These are phyloP conservation scores for Protonemura montana DNA, from an alignment of 2,888 invertebrate species.

Conservation along the genomic window DNA sequence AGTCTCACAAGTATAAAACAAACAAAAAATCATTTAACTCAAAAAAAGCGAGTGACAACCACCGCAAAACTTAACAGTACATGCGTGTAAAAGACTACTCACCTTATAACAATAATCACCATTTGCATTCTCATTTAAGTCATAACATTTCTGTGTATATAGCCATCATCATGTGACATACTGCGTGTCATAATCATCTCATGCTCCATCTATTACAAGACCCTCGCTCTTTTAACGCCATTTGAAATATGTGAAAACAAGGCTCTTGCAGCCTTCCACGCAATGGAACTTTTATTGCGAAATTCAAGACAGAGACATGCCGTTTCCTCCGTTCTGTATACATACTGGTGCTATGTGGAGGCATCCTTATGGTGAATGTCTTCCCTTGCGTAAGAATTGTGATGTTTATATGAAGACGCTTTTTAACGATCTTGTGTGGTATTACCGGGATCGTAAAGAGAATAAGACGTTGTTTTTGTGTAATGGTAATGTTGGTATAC, in stretches of 20 bases:
- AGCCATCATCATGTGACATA: slow-evolving; percentile 1
- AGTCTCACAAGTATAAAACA: no score
- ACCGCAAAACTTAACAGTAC: no score
- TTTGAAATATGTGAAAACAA: slow-evolving; percentile 17
- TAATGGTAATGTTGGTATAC: neutral
- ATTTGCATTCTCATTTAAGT: neutral
- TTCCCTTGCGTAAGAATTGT: neutral
- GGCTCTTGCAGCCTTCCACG: neutral
- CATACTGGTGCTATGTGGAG: neutral
- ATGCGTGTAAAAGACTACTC: no score
- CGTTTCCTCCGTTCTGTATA: neutral
- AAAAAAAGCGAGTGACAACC: no score
- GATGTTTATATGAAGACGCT: neutral
- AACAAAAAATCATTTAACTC: no score
- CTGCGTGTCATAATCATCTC: slow-evolving; percentile 8
- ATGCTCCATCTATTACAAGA: slow-evolving; percentile 25
- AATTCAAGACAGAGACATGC: neutral
- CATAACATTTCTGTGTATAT: neutral
- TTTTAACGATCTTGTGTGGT: neutral
- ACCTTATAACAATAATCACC: neutral
- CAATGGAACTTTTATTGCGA: slow-evolving; percentile 23
- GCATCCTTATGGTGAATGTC: neutral
- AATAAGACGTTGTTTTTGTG: neutral
- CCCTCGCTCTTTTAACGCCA: neutral
- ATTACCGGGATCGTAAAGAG: neutral